Evolutionary conservation across 2,113 vertebrate species (phyloP).

Genomic region (Tamias sibiricus): DNA sequence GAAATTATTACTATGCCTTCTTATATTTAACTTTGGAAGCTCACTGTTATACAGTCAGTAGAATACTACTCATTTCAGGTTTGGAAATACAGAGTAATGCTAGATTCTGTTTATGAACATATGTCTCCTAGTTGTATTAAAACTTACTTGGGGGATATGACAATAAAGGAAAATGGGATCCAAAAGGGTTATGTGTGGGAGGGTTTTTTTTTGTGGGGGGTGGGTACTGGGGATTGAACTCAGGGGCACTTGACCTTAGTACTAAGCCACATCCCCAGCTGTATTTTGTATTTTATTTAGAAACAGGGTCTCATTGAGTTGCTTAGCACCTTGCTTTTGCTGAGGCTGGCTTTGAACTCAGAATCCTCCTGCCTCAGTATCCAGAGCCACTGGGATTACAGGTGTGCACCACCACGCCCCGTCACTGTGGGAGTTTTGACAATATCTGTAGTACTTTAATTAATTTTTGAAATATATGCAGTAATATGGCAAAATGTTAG

Average conservation of each 20-base stretch:
- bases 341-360: too few relatives aligned
- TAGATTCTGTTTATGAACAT: not conserved
- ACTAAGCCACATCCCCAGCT: too few relatives aligned
- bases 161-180: not conserved
- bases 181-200: not conserved
- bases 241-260: too few relatives aligned
- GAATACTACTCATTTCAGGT: not conserved
- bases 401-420: too few relatives aligned
- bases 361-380: too few relatives aligned
- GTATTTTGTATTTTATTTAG: too few relatives aligned
- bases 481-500: not conserved
- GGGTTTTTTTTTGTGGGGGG: not conserved
- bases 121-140: not conserved
- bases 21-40: slow-evolving; percentile 40
- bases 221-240: too few relatives aligned
- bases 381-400: too few relatives aligned
- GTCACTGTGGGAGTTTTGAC: not conserved
- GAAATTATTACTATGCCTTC: not conserved
- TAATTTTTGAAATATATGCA: not conserved
- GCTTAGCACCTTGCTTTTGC: too few relatives aligned
- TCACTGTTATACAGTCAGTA: not conserved
- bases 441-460: not conserved
- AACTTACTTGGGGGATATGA: not conserved
- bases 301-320: too few relatives aligned
- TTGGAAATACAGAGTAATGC: not conserved